Base-by-base conservation (phyloP, 2,888 invertebrate species). In the Meandrusa payeni region DNA sequence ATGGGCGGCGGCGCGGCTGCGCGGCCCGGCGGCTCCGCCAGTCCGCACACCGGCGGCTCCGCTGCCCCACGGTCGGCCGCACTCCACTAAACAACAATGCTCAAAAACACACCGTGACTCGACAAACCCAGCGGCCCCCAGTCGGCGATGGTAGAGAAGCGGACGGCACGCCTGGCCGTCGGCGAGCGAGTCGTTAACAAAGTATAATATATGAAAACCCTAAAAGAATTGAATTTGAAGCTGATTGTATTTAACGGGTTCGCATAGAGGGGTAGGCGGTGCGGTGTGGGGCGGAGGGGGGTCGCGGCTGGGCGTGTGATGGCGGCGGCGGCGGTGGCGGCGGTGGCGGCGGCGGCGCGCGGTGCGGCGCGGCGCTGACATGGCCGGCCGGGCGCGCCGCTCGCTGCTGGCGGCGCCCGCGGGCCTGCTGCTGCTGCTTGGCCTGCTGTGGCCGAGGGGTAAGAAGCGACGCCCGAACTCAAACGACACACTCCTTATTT, bases 1-100 rank as follows among this genome's bases (percentile, higher is more conserved):
- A 77, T 76, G 78, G 72, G 75, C 70, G 71, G 64, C 66, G 55
- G 56, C 48, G 58, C 54, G 55, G 47, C 56, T 60, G 58, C 60
- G 70, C 69, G 66, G 55, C 63, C 59, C 62, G 63, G 61, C 62
- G 62, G 59, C 73, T 74, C 73, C 74, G 82, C 76, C 85, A 86
- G 86, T 86, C 86, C 86, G 85, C 86, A 83, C 81, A 81, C 85
- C 86, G 85, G 86, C 86, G 86, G 86, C 86, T 80, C 82, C 83
- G 85, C 86, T 85, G 86, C 83, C 83, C 85, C 83, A 86, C 85
- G 85, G 81, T 80, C 82, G 82, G 82, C 85, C 83, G 83, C 85
- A 82, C 82, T 82, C 83, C 81, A 81, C 80, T 78, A 66, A 74
- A 81, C 82, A 85, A 86, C 85, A 86, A 86, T 86, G 85, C 82